Evolutionary conservation across 2,888 invertebrate species (phyloP), one percentile per base, ranked within the genome.

Genomic region (Drosophila anceps): DNA sequence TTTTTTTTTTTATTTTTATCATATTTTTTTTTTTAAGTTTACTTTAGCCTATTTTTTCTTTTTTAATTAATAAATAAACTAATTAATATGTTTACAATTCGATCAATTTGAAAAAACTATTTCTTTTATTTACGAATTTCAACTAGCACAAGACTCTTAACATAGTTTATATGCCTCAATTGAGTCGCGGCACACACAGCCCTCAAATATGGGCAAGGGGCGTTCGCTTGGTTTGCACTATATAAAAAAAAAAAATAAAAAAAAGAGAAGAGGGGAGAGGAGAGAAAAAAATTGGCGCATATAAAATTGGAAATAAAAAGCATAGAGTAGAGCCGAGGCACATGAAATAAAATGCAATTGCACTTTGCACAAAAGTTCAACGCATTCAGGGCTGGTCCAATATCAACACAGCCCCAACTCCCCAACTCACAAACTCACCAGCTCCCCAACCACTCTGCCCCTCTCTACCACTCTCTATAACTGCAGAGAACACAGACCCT

Each of bases 281-380:
- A 24, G 4, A 24, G 18, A 51, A 64, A 53, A 58, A 68, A 76
- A 69, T 63, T 76, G 72, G 73, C 81, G 77, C 81, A 81, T 63
- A 73, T 66, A 62, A 79, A 79, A 79, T 69, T 81, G 78, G 44
- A 75, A 76, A 74, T 69, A 76, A 80, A 77, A 68, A 60, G 67
- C 66, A 70, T 57, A 48, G 65, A 73, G 70, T 54, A 57, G 46
- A 43, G 53, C 46, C 31, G 59, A 59, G 68, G 73, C 70, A 69
- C 54, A 70, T 81, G 77, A 77, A 88, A 88, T 83, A 86, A 90
- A 86, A 86, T 90, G 88, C 86, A 86, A 88, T 90, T 86, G 89
- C 90, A 86, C 90, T 86, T 88, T 88, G 81, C 89, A 90, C 86
- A 90, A 90, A 90, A 88, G 91, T 88, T 88, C 88, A 88, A 90